phyloP scores from a whole-genome alignment of 2,797 vertebrate genomes.

The Sternarchorhynchus goeldii region DNA sequence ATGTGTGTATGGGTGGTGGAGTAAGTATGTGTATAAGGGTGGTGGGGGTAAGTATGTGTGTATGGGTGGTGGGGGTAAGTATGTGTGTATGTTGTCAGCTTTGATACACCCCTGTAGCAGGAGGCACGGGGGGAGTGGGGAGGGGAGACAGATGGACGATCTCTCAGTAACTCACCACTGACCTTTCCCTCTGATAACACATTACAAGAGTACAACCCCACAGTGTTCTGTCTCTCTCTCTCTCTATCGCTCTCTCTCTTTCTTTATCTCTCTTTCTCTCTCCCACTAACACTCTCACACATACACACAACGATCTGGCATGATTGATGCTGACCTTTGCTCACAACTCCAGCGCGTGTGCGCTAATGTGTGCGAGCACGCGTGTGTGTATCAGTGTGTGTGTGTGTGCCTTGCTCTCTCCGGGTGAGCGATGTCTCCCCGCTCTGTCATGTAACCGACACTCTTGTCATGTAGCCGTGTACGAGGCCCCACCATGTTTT shows the following conservation, averaged over 20 bases:
- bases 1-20: not conserved
- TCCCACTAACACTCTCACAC: constrained; percentile 18
- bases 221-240: constrained; percentile 61
- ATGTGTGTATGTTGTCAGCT: constrained; percentile 58
- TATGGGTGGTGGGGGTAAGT: not conserved
- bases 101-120: constrained; percentile 61
- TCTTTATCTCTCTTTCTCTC: constrained; percentile 54
- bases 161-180: constrained; percentile 65
- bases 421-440: constrained; percentile 13
- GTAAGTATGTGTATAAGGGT: constrained; percentile 7
- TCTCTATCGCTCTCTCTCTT: constrained; percentile 13
- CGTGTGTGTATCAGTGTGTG: not conserved
- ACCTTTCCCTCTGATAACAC: constrained; percentile 80
- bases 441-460: constrained; percentile 41
- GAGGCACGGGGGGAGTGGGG: constrained; percentile 39
- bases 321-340: constrained; percentile 55
- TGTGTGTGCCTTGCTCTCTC: not conserved
- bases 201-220: constrained; percentile 74
- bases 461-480: constrained; percentile 36
- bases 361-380: constrained; percentile 4
- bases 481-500: constrained; percentile 32
- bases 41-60: constrained; percentile 6
- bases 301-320: constrained; percentile 27
- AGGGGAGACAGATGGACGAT: constrained; percentile 66
- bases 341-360: constrained; percentile 12